Evolutionary conservation across 2,888 invertebrate species (phyloP).

Genomic region (Euphydryas editha): DNA sequence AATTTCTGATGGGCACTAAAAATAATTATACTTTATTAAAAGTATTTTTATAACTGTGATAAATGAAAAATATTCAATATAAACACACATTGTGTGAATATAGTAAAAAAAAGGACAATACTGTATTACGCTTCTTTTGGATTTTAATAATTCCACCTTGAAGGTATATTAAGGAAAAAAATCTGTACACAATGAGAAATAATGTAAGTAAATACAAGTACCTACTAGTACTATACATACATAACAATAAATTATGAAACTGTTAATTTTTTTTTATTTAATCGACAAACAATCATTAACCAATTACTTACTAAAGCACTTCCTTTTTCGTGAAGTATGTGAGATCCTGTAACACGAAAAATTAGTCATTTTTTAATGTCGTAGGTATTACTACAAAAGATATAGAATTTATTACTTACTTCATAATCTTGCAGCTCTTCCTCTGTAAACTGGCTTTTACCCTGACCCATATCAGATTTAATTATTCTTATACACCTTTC

Average conservation of each 20-base stretch:
- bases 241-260: too few relatives aligned
- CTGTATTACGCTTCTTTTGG: too few relatives aligned
- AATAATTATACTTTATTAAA: slow-evolving; percentile 2
- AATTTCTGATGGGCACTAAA: slow-evolving; percentile 94
- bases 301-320: slow-evolving; percentile 91
- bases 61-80: not conserved
- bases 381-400: not conserved
- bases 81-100: too few relatives aligned
- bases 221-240: too few relatives aligned
- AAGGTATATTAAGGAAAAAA: too few relatives aligned
- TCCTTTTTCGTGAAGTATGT: slow-evolving; percentile 97
- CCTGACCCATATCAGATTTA: slow-evolving; percentile 87
- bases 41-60: not conserved
- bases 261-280: not conserved
- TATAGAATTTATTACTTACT: slow-evolving; percentile 75
- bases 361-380: slow-evolving; percentile 14
- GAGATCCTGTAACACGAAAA: slow-evolving; percentile 87
- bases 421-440: slow-evolving; percentile 96
- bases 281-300: not conserved
- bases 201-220: too few relatives aligned
- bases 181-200: too few relatives aligned
- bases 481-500: not conserved
- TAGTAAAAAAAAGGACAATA: too few relatives aligned
- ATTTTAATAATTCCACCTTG: too few relatives aligned
- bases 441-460: slow-evolving; percentile 92